Evolutionary conservation across 1,140 invertebrate genomes (phyloP).

Genomic region (Cotesia chilonis): DNA sequence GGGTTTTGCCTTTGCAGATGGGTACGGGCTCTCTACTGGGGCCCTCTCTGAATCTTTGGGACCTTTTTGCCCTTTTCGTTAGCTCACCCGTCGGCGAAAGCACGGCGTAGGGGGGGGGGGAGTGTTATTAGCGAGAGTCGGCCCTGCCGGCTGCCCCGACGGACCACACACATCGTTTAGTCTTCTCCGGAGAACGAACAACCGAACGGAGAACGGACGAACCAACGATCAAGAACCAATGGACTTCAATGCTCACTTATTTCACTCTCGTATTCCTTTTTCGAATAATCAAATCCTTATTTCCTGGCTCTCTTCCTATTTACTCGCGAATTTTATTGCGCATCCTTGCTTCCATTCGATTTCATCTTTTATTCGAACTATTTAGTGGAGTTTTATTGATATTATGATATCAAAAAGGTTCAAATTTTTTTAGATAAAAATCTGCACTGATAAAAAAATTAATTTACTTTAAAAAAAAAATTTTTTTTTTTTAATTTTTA

Average conservation of each 20-base stretch:
- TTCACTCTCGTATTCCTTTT: slow-evolving; percentile 14
- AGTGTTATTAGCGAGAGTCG: slow-evolving; percentile 60
- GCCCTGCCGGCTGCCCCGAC: slow-evolving; percentile 58
- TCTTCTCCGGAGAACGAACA: slow-evolving; percentile 25
- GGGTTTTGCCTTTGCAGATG: slow-evolving; percentile 20
- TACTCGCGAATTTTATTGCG: slow-evolving; percentile 7
- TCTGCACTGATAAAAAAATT: too few relatives aligned
- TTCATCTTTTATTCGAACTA: slow-evolving; percentile 50
- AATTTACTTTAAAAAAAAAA: too few relatives aligned
- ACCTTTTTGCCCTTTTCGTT: slow-evolving; percentile 53
- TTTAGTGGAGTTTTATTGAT: background rate
- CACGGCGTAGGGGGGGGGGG: slow-evolving; percentile 36
- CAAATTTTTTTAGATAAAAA: too few relatives aligned
- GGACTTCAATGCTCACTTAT: slow-evolving; percentile 27
- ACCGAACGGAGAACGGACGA: too few relatives aligned
- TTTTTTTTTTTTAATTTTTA: too few relatives aligned
- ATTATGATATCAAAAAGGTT: slow-evolving; percentile 46
- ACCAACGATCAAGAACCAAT: slow-evolving; percentile 28
- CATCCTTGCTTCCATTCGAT: background rate
- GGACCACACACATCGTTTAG: slow-evolving; percentile 61
- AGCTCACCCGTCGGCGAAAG: slow-evolving; percentile 36
- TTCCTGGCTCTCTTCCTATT: slow-evolving; percentile 5
- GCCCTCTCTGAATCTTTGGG: slow-evolving; percentile 50
- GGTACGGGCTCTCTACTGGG: slow-evolving; percentile 1
- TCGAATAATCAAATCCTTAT: background rate